Base-by-base conservation (phyloP, 2,797 vertebrate species). In the Macroramphosus scolopax region DNA sequence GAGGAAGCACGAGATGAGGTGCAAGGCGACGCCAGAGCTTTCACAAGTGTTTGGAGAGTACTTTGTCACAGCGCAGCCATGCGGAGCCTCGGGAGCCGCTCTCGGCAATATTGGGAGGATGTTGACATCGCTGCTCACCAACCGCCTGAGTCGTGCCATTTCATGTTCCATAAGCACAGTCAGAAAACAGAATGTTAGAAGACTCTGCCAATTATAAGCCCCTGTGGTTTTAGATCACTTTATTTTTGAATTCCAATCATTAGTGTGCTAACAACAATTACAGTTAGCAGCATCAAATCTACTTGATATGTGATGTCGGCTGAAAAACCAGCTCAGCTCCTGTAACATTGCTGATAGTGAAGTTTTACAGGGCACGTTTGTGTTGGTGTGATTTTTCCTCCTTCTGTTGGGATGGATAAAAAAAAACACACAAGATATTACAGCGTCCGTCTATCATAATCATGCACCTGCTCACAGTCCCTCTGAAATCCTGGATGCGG, bases 381-480 rank as follows among this genome's bases (percentile, higher is more conserved):
- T 52, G 78, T 65, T 65, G 15, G 37, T 65, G 63, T 77, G 60
- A 68, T 70, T 59, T 63, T 56, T 67, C 44, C 57, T 70, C 72
- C 65, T 72, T n/a, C n/a, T n/a, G n/a, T n/a, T n/a, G n/a, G n/a
- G 73, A 64, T 73, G 67, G 16, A 41, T 26, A 42, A 18, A 43
- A 35, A 40, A 43, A 62, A 56, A 73, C 80, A 70, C 77, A 48
- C 72, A 81, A n/a, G n/a, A n/a, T n/a, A n/a, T n/a, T n/a, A n/a
- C n/a, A n/a, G n/a, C n/a, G 75, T 72, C 80, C 82, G 83, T 75
- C 70, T 65, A 6, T 62, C 62, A 77, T 83, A 65, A 84, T 76
- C 60, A 60, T 14, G n/a, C 81, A 87, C 71, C 84, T 88, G 81
- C 61, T 61, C n/a, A n/a, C n/a, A n/a, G n/a, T n/a, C n/a, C n/a